Base-by-base conservation (phyloP, 1,140 invertebrate species). In the Ectropis grisescens region DNA sequence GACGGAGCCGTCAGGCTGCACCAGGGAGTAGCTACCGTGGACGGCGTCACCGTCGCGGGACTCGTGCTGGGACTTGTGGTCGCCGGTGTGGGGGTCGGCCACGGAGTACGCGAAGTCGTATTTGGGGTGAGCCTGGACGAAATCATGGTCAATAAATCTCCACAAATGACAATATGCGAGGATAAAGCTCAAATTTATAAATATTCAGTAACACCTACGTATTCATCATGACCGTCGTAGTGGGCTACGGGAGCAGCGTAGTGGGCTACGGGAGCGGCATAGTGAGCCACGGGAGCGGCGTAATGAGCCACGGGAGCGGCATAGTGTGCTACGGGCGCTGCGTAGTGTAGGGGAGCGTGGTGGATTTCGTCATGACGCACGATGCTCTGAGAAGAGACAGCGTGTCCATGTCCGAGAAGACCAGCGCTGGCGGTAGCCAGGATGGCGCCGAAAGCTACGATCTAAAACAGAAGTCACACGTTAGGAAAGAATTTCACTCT, bases 1-100 rank as follows among this genome's bases (percentile, higher is more conserved):
- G 2, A 69, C 50, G 42, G 69, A 71, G 13, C 82, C 82, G 32
- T 84, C 81, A 6, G 82, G 74, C 28, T 82, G 71, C 6, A 70
- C 52, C 33, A 80, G 56, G 8, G 54, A 62, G 59, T 80, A 80
- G 38, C 37, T 57, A 5, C 81, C 69, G 36, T 76, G 69, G 15
- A 84, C 65, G 15, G 50, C 41, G 36, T 65, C 62, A 19, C 68
- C 65, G 45, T 69, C 65, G 42, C 66, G 59, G 46, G 36, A 47
- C 55, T 69, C 61, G 46, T 64, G 61, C 51, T 66, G 61, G 2
- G 58, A 50, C 51, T 69, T 70, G 47, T 61, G 55, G 51, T 65
- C 66, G 13, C 62, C 66, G 37, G 66, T n/a, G n/a, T n/a, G n/a
- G n/a, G n/a, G n/a, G n/a, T n/a, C n/a, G n/a, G n/a, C n/a, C n/a